Conservation (phyloP, 2,113 vertebrate species). For the Nerophis lumbriciformis region DNA sequence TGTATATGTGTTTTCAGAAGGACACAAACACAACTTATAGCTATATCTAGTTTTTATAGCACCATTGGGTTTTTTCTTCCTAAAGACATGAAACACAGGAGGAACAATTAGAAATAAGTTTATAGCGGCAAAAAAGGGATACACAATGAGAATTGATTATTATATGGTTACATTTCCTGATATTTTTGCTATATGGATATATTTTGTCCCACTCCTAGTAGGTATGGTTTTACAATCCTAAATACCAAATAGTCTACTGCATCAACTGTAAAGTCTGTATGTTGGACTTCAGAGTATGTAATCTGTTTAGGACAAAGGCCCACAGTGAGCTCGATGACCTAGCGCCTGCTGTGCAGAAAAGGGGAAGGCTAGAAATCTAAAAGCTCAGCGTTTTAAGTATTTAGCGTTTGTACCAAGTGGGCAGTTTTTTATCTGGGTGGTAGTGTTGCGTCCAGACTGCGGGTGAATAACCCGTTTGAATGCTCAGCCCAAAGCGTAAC, state of each 20-base stretch:
- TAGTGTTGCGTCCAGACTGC: slow-evolving; percentile 57
- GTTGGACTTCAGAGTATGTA: slow-evolving; percentile 1
- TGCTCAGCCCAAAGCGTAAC: slow-evolving; percentile 73
- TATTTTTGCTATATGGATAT: too few species aligned
- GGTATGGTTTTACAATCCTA: too few species aligned
- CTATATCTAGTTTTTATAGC: too few species aligned
- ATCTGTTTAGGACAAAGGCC: slow-evolving; percentile 28
- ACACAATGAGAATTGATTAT: too few species aligned
- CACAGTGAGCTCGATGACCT: slow-evolving; percentile 5
- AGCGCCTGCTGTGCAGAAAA: slow-evolving; percentile 21
- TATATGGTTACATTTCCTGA: too few species aligned
- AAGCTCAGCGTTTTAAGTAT: slow-evolving; percentile 76
- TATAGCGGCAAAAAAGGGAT: too few species aligned
- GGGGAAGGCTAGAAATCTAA: slow-evolving; percentile 56
- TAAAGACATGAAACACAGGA: too few species aligned
- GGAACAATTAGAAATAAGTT: too few species aligned
- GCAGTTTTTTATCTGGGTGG: slow-evolving; percentile 80
- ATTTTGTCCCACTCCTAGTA: too few species aligned
- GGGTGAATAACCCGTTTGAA: slow-evolving; percentile 74
- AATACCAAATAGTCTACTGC: background rate
- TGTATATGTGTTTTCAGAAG: too few species aligned
- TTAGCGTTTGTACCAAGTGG: slow-evolving; percentile 71
- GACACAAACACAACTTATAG: too few species aligned
- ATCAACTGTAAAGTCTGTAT: slow-evolving; percentile 11
- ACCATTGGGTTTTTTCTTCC: too few species aligned